phyloP scores from a whole-genome alignment of 1,140 invertebrate genomes.

The Pseudomyrmex flavicornis region DNA sequence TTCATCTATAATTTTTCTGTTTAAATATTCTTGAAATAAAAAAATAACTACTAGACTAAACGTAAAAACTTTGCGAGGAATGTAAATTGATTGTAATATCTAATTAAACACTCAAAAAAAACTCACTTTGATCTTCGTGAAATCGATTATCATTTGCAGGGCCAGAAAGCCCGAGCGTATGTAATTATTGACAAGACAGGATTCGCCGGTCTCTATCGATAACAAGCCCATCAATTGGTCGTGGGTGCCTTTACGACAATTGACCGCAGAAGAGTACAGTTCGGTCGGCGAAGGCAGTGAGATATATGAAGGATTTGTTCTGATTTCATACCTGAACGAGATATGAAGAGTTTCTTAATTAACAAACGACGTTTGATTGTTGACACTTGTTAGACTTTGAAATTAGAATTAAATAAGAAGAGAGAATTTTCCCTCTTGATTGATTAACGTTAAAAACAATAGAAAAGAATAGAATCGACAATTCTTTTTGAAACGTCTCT shows the following conservation, averaged over 20 bases:
- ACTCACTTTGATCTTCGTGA: conserved; percentile 89
- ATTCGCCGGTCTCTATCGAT: conserved; percentile 88
- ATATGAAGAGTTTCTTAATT: neutral
- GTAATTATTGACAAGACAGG: conserved; percentile 91
- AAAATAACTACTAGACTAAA: too few species aligned
- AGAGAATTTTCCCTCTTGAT: too few species aligned
- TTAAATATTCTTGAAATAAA: too few species aligned
- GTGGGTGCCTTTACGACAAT: conserved; percentile 88
- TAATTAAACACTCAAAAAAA: neutral
- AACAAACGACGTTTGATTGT: neutral
- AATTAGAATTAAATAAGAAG: too few species aligned
- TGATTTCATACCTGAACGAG: conserved; percentile 88
- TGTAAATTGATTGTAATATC: too few species aligned
- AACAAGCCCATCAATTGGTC: conserved; percentile 88
- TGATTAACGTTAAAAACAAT: too few species aligned
- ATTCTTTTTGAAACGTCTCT: neutral
- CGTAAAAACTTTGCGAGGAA: too few species aligned
- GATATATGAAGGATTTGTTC: conserved; percentile 88
- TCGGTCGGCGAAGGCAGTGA: conserved; percentile 88
- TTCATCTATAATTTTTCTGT: too few species aligned
- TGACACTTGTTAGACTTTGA: too few species aligned
- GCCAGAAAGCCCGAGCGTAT: conserved; percentile 91
- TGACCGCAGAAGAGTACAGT: conserved; percentile 88
- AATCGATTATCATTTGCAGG: conserved; percentile 90
- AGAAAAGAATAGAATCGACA: too few species aligned